A percentile compares a stretch with the other conserved stretches of the same genome.
These are phyloP conservation scores for Hyperoplus lanceolatus DNA, from an alignment of 2,797 vertebrate species.

Conservation along the genomic window DNA sequence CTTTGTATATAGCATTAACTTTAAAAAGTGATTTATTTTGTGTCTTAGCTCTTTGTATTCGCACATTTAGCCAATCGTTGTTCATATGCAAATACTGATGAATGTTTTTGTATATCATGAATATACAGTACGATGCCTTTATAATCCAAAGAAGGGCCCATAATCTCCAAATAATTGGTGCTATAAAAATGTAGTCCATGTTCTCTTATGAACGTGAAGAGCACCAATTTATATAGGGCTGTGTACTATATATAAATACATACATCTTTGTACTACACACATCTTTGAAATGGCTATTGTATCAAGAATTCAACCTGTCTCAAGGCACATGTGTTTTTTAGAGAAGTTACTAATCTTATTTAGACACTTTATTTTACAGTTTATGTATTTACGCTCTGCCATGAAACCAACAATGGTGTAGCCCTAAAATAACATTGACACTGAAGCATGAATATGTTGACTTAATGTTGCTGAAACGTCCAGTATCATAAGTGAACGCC, in stretches of 20 bases:
- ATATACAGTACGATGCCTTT: slow-evolving; percentile 76
- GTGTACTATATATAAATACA: slow-evolving; percentile 65
- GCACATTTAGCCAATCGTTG: slow-evolving; percentile 79
- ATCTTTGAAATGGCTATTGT: slow-evolving; percentile 73
- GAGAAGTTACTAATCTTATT: slow-evolving; percentile 74
- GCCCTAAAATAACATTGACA: slow-evolving; percentile 40
- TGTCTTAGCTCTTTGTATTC: slow-evolving; percentile 81
- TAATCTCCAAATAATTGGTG: slow-evolving; percentile 62
- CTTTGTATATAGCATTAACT: slow-evolving; percentile 83
- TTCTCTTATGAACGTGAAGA: slow-evolving; percentile 50
- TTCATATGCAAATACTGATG: slow-evolving; percentile 80
- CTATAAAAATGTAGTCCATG: slow-evolving; percentile 43
- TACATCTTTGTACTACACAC: slow-evolving; percentile 66
- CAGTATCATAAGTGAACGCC: slow-evolving; percentile 56
- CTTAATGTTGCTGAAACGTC: slow-evolving; percentile 58
- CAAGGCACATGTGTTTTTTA: slow-evolving; percentile 76
- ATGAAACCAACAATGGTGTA: slow-evolving; percentile 40
- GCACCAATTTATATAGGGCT: slow-evolving; percentile 59
- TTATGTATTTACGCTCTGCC: slow-evolving; percentile 46
- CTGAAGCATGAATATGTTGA: slow-evolving; percentile 32
- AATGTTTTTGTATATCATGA: slow-evolving; percentile 86
- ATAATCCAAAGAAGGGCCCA: slow-evolving; percentile 77
- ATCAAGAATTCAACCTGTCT: slow-evolving; percentile 75
- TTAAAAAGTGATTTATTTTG: slow-evolving; percentile 77
- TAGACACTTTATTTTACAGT: slow-evolving; percentile 80